Percentiles rank a stretch among this genome's conserved stretches.
Evolutionary conservation across 2,797 vertebrate species (phyloP).

Genomic region (Sternarchorhynchus goeldii): DNA sequence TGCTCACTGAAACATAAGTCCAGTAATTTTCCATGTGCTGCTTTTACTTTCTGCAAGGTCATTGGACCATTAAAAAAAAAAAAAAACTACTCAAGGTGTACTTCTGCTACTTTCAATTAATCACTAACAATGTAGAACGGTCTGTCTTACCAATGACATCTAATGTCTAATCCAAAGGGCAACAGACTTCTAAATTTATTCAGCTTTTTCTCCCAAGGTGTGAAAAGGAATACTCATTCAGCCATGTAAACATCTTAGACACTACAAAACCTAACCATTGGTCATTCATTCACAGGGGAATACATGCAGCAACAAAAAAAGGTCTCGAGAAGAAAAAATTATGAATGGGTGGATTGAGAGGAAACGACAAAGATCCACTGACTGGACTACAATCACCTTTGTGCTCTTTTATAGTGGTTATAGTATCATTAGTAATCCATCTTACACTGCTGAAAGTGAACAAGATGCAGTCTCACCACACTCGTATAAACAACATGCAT

Average conservation of each 20-base stretch:
- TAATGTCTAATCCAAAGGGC: conserved; percentile 59
- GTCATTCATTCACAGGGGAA: conserved; percentile 55
- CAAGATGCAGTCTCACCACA: no score
- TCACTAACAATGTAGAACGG: conserved; percentile 56
- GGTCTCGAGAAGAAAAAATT: neutral
- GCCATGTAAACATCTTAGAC: conserved; percentile 47
- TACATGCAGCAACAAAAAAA: conserved; percentile 25
- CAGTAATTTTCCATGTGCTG: conserved; percentile 39
- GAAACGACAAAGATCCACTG: no score
- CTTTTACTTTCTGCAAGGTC: conserved; percentile 40
- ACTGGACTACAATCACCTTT: neutral
- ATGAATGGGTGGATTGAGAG: neutral
- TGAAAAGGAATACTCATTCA: conserved; percentile 60
- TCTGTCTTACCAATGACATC: conserved; percentile 49
- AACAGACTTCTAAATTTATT: conserved; percentile 56
- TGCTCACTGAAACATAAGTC: conserved; percentile 4
- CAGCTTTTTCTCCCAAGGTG: conserved; percentile 55
- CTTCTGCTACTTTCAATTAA: conserved; percentile 48
- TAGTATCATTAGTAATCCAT: no score
- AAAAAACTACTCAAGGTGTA: conserved; percentile 32
- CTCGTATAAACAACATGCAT: no score
- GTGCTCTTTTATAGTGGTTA: no score
- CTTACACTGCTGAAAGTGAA: no score
- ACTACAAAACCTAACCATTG: conserved; percentile 40
- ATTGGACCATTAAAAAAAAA: conserved; percentile 49